Evolutionary conservation across 2,888 invertebrate genomes (phyloP), one percentile per base, ranked within the genome.

Genomic region (Acholoe squamosa): DNA sequence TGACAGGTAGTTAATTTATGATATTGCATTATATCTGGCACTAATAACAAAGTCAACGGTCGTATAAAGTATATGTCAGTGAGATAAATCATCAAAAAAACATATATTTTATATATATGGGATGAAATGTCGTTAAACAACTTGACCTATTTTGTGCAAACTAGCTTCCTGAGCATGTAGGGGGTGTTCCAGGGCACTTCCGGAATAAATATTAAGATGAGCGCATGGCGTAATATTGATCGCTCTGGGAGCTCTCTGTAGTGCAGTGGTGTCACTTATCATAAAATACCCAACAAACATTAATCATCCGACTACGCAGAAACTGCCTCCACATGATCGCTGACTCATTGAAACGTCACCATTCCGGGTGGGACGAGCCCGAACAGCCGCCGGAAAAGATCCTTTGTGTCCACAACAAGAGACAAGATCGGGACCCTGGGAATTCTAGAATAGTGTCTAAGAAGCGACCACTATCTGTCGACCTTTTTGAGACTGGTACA

Each of bases 171-270:
- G 43, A 3, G 3, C 43, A 43, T 3, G 3, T 10, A 43, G 5
- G 43, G 25, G 77, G 77, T 33, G 77, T 77, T 77, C 77, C 77
- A 77, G 77, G 77, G 77, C 77, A 77, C 77, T 77, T 77, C 77
- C 77, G n/a, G 77, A n/a, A 25, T 67, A 67, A 28, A 67, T 67
- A 43, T 67, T 25, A n/a, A 1, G 67, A 25, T 67, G 28, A 67
- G 28, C 28, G 14, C n/a, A 28, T 7, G n/a, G n/a, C 28, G 67
- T 3, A 1, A 67, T n/a, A n/a, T 67, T n/a, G 67, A 28, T 25
- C n/a, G 3, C 1, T n/a, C 28, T 43, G 5, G 10, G 10, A 43
- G 43, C 43, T 7, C 43, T 43, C 5, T 43, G 43, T 43, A 43
- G n/a, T n/a, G n/a, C n/a, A n/a, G 43, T 43, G 43, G 25, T 71